Evolutionary conservation across 1,140 invertebrate genomes (phyloP).

Genomic region (Sinella curviseta): DNA sequence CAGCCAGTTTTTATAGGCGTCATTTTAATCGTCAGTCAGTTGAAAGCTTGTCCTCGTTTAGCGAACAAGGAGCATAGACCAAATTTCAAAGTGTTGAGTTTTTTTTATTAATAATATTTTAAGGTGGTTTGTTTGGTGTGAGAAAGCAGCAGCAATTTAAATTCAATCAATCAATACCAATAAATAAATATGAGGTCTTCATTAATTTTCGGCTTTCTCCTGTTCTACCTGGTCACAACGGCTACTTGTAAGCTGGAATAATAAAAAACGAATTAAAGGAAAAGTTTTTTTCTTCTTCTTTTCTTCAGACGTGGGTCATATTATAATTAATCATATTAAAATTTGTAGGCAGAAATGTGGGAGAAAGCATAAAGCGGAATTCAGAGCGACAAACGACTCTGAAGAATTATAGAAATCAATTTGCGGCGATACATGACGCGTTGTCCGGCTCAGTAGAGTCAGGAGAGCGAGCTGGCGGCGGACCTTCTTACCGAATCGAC

Average conservation of each 20-base stretch:
- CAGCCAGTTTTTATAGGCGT: background rate
- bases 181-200: background rate
- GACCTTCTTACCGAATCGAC: slow-evolving; percentile 26
- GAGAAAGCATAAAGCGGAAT: background rate
- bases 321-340: too few relatives aligned
- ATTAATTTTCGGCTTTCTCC: background rate
- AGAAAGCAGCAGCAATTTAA: too few relatives aligned
- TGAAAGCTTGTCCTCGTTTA: background rate
- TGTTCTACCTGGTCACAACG: background rate
- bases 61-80: background rate
- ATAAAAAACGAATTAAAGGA: too few relatives aligned
- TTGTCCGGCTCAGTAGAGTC: slow-evolving; percentile 12
- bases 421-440: background rate
- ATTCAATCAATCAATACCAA: too few relatives aligned
- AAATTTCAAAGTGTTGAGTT: too few relatives aligned
- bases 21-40: background rate
- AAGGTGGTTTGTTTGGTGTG: too few relatives aligned
- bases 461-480: background rate
- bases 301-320: too few relatives aligned
- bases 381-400: background rate
- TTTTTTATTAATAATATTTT: too few relatives aligned
- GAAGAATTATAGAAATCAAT: slow-evolving; percentile 8
- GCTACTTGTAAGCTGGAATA: background rate
- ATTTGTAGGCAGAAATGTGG: background rate
- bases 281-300: too few relatives aligned